These are phyloP conservation scores for Chaetogeoica ovagalla DNA, from an alignment of 2,888 invertebrate genomes.

Conservation along the genomic window DNA sequence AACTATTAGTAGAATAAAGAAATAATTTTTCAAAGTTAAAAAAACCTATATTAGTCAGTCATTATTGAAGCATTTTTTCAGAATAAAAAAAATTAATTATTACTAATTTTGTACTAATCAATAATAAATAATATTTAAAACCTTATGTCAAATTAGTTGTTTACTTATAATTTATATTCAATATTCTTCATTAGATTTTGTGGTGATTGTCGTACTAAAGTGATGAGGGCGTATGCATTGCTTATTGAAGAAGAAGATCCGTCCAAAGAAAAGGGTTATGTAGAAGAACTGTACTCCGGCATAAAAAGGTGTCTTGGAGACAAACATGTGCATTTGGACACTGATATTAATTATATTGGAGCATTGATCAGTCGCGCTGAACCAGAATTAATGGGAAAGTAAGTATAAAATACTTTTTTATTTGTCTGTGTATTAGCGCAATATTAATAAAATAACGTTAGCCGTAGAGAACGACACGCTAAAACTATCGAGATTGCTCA, in stretches of 20 bases:
- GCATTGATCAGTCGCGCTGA: constrained; percentile 86
- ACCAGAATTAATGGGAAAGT: constrained; percentile 86
- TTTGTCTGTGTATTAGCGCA: not conserved
- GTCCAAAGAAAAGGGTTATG: constrained; percentile 85
- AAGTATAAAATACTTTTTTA: constrained; percentile 54
- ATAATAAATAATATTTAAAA: no score
- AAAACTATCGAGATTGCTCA: constrained; percentile 97
- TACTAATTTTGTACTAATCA: no score
- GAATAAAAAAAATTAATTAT: no score
- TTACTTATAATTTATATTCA: not conserved
- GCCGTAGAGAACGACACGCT: constrained; percentile 83
- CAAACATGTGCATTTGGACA: constrained; percentile 84
- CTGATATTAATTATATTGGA: constrained; percentile 85
- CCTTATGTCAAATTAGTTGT: not conserved
- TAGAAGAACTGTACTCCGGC: constrained; percentile 81
- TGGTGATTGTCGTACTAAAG: constrained; percentile 90
- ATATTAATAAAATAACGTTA: constrained; percentile 22
- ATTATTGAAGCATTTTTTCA: no score
- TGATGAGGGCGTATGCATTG: constrained; percentile 80
- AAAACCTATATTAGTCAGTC: no score
- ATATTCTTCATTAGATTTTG: constrained; percentile 68
- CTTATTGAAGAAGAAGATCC: constrained; percentile 80
- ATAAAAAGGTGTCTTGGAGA: constrained; percentile 84
- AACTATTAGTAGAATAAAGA: not conserved
- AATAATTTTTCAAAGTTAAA: no score